Percentiles rank a stretch among this genome's conserved stretches.
Conservation (phyloP, 2,113 vertebrate species). For the Pundamilia nyererei region DNA sequence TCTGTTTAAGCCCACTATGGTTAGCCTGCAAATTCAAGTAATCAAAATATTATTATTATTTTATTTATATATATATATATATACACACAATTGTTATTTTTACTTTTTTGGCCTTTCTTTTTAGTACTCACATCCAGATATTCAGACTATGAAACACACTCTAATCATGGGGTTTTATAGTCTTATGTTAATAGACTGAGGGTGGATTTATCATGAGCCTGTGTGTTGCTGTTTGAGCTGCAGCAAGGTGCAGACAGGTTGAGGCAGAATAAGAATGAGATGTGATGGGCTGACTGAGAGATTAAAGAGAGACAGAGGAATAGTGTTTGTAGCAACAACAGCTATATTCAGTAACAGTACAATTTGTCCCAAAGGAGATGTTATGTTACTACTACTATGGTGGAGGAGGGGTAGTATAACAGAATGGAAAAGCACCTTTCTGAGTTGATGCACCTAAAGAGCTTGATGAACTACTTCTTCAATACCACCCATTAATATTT, state of each 20-base stretch:
- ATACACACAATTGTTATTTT: background rate
- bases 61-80: accelerated
- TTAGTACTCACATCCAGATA: background rate
- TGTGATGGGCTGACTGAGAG: background rate
- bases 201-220: background rate
- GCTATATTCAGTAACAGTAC: background rate
- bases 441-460: background rate
- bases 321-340: background rate
- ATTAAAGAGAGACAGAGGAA: background rate
- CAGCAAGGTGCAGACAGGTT: background rate
- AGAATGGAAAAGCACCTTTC: background rate
- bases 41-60: background rate
- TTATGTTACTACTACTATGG: background rate
- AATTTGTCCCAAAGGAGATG: background rate
- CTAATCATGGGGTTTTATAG: background rate
- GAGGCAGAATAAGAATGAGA: background rate
- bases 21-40: slow-evolving; percentile 73
- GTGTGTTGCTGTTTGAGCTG: background rate
- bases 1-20: slow-evolving; percentile 88
- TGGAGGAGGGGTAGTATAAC: background rate
- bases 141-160: background rate
- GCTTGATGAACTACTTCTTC: background rate
- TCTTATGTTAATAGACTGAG: background rate
- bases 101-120: background rate
- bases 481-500: background rate